These are phyloP conservation scores for Lutjanus argentimaculatus DNA, from an alignment of 2,797 vertebrate genomes.

Conservation along the genomic window DNA sequence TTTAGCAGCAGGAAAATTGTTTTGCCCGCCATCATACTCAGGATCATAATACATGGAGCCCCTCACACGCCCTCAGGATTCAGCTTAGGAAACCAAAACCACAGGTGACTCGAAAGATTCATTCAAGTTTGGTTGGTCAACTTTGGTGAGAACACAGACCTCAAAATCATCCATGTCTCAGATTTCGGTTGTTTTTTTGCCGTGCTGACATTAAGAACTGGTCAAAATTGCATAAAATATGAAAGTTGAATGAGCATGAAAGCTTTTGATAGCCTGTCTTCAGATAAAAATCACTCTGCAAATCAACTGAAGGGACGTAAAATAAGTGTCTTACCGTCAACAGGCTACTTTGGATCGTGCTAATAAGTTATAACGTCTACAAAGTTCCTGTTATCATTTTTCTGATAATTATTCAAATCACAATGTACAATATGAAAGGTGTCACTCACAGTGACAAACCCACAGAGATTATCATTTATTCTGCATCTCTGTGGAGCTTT, in stretches of 20 bases:
- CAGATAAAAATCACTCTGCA: no score
- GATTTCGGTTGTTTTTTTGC: background rate
- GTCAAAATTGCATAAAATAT: background rate
- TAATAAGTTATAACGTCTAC: no score
- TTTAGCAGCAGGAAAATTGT: conserved; percentile 51
- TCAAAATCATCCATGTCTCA: background rate
- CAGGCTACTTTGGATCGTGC: background rate
- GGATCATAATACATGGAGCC: conserved; percentile 50
- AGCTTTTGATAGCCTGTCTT: background rate
- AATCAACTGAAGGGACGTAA: no score
- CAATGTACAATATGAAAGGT: background rate
- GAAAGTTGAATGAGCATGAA: background rate
- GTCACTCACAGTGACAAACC: background rate
- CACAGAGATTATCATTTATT: background rate
- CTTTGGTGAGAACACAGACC: background rate
- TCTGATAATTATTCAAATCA: background rate
- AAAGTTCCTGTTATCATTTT: background rate
- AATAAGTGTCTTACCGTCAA: no score
- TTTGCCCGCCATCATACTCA: conserved; percentile 33
- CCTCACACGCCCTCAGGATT: conserved; percentile 39
- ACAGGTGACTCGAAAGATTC: conserved; percentile 12
- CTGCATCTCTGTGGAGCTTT: background rate
- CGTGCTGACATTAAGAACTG: background rate
- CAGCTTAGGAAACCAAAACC: conserved; percentile 25
- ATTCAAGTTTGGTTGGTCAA: background rate